Conservation (phyloP, 2,113 vertebrate genomes). For the Calidris pugnax region DNA sequence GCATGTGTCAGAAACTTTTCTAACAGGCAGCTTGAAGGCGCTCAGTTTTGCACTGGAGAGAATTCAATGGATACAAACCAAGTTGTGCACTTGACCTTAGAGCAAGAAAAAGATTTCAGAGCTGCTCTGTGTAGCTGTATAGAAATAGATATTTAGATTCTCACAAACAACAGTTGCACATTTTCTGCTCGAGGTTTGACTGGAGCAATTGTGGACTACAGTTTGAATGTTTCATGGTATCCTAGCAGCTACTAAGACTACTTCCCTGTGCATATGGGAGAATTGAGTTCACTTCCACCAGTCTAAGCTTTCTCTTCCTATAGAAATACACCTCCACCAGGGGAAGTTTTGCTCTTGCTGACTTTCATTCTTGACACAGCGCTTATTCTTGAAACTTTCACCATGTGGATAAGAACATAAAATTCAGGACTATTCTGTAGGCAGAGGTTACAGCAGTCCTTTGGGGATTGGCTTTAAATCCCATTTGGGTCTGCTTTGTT, state of each 20-base stretch:
- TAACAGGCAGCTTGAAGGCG: background rate
- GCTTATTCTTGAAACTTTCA: background rate
- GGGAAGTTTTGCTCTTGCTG: background rate
- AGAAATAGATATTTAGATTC: background rate
- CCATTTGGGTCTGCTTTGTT: background rate
- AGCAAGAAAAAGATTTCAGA: background rate
- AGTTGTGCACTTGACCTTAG: background rate
- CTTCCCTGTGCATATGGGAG: background rate
- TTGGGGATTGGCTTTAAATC: background rate
- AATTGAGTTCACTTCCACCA: background rate
- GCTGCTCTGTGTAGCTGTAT: background rate
- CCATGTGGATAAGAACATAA: background rate
- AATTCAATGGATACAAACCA: background rate
- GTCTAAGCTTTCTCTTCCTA: background rate
- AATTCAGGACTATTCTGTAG: background rate
- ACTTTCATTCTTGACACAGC: background rate
- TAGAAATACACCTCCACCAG: background rate
- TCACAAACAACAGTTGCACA: background rate
- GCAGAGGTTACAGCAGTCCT: background rate
- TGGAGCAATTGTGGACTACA: background rate
- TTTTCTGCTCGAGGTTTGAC: background rate
- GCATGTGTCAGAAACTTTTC: background rate
- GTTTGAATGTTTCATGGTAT: background rate
- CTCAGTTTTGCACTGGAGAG: background rate
- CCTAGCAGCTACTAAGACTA: background rate